Evolutionary conservation across 2,888 invertebrate genomes (phyloP).

Genomic region (Criorhina ranunculi): DNA sequence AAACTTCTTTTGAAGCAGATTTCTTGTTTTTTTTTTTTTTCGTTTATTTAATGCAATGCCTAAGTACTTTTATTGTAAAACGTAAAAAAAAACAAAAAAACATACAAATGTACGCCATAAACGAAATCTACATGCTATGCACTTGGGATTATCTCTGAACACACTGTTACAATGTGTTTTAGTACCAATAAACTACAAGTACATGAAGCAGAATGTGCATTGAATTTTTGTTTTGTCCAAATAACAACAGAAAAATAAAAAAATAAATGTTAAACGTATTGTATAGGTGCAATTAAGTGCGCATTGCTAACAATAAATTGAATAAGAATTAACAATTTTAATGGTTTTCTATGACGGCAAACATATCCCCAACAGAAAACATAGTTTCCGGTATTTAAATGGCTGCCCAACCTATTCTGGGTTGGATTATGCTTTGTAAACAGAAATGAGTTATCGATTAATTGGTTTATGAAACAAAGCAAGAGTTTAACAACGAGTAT

Average conservation of each 20-base stretch:
- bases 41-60: conserved; percentile 39
- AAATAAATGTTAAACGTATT: conserved; percentile 1
- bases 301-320: conserved; percentile 41
- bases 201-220: conserved; percentile 12
- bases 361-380: background rate
- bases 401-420: too few relatives aligned
- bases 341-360: background rate
- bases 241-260: too few relatives aligned
- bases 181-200: conserved; percentile 25
- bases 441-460: too few relatives aligned
- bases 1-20: conserved; percentile 34
- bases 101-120: conserved; percentile 8
- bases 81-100: conserved; percentile 3
- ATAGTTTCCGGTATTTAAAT: too few relatives aligned
- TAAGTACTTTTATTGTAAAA: conserved; percentile 24
- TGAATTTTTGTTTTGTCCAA: background rate
- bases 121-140: conserved; percentile 33
- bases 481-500: too few relatives aligned
- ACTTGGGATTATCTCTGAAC: conserved; percentile 15
- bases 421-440: too few relatives aligned
- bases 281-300: background rate
- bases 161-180: conserved; percentile 20
- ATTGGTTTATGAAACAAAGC: too few relatives aligned
- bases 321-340: conserved; percentile 10
- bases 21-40: conserved; percentile 4